Evolutionary conservation across 2,113 vertebrate genomes (phyloP).

Genomic region (Mesocricetus auratus): DNA sequence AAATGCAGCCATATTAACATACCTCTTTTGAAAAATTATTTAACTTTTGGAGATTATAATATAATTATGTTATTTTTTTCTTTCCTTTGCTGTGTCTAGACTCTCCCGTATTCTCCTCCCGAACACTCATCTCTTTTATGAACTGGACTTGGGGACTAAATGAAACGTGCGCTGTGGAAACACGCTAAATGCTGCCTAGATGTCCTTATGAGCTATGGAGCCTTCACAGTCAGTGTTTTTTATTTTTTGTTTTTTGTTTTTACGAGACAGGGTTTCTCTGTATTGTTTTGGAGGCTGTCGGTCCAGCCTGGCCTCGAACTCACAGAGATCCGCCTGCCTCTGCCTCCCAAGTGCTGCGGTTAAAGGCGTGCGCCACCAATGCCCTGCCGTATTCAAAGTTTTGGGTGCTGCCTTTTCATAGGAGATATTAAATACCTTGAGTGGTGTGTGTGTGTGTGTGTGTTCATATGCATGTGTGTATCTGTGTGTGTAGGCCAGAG

Average conservation of each 20-base stretch:
- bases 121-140: neutral
- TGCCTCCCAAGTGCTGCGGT: too few relatives aligned
- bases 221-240: too few relatives aligned
- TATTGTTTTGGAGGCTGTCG: too few relatives aligned
- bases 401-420: neutral
- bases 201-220: neutral
- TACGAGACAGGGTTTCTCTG: too few relatives aligned
- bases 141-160: neutral
- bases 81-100: neutral
- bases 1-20: neutral
- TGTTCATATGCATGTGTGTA: neutral
- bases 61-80: neutral
- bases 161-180: neutral
- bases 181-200: neutral
- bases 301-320: too few relatives aligned
- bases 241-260: too few relatives aligned
- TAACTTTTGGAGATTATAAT: neutral
- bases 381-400: neutral
- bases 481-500: neutral
- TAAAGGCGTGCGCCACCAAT: too few relatives aligned
- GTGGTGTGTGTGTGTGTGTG: neutral
- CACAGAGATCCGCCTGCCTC: too few relatives aligned
- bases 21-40: neutral
- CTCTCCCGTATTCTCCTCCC: neutral
- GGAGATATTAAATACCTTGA: neutral